Base-by-base conservation (phyloP, 2,797 vertebrate species). In the Hemibagrus guttatus region DNA sequence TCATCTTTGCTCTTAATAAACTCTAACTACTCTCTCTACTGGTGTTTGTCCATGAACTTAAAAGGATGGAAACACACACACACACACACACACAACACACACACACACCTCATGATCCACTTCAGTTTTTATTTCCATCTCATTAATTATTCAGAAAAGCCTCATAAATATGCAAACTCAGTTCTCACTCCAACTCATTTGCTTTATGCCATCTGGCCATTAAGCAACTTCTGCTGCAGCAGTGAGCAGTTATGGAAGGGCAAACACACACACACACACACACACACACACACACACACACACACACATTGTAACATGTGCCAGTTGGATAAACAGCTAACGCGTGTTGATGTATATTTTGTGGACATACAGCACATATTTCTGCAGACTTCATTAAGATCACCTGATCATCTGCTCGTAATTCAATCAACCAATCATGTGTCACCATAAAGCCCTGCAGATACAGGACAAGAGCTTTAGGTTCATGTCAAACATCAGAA, bases 141-240 rank as follows among this genome's bases (percentile, higher is more conserved):
- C 83, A 88, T 90, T 88, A 89, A 88, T 90, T 90, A 90, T 90
- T 88, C 85, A 89, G 61, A 81, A 79, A 88, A 69, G 83, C 74
- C 79, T 85, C 87, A 90, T 89, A 87, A 88, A 88, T 88, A 90
- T 90, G 90, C 88, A 89, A 89, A 90, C 87, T 64, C 84, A 23
- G 66, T 88, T 90, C 88, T 66, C 81, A 85, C 88, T 87, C 88
- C 46, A 90, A 88, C 83, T 90, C 88, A 89, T 90, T 90, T 90
- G 90, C 90, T 90, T 90, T 87, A 66, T 81, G 80, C 90, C 90
- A 90, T 90, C 89, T 90, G 89, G 89, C 85, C 85, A 88, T 90
- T 90, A 88, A 88, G 80, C 74, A 80, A 87, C 83, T 90, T 90
- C 83, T 83, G 85, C 76, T 58, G 76, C 82, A 81, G 66, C 63